Percentiles rank a stretch among this genome's conserved stretches.
These are phyloP conservation scores for Dascillus cervinus DNA, from an alignment of 2,888 invertebrate species.

Conservation along the genomic window DNA sequence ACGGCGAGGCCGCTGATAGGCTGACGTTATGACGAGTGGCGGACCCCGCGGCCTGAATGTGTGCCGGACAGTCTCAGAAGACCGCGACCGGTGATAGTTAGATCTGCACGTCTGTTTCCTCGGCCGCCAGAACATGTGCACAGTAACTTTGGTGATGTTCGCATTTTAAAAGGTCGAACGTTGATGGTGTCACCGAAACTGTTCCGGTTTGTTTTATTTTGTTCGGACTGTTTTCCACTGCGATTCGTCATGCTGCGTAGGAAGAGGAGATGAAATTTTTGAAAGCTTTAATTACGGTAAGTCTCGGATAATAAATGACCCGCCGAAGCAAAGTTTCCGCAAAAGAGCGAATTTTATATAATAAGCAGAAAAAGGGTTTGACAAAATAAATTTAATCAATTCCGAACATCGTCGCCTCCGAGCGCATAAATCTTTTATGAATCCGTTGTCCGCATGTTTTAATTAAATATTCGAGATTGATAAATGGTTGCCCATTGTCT, in stretches of 20 bases:
- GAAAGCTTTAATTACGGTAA: background rate
- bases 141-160: slow-evolving; percentile 12
- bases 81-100: slow-evolving; percentile 33
- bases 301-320: background rate
- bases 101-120: slow-evolving; percentile 11
- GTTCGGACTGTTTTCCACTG: slow-evolving; percentile 7
- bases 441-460: slow-evolving; percentile 45
- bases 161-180: slow-evolving; percentile 10
- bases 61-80: slow-evolving; percentile 30
- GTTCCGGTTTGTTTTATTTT: slow-evolving; percentile 12
- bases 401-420: slow-evolving; percentile 35
- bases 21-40: slow-evolving; percentile 31
- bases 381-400: slow-evolving; percentile 43
- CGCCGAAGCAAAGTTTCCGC: slow-evolving; percentile 5
- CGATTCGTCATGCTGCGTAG: slow-evolving; percentile 17
- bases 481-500: slow-evolving; percentile 42
- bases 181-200: slow-evolving; percentile 19
- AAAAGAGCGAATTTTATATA: slow-evolving; percentile 6
- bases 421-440: slow-evolving; percentile 44
- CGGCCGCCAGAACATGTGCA: slow-evolving; percentile 23
- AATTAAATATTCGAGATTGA: slow-evolving; percentile 46
- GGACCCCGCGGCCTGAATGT: slow-evolving; percentile 22
- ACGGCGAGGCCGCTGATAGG: slow-evolving; percentile 21
- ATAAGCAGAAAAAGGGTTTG: slow-evolving; percentile 21
- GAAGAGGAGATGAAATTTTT: slow-evolving; percentile 14